Evolutionary conservation across 2,888 invertebrate species (phyloP).

Genomic region (Acanthococcus lagerstroemiae): DNA sequence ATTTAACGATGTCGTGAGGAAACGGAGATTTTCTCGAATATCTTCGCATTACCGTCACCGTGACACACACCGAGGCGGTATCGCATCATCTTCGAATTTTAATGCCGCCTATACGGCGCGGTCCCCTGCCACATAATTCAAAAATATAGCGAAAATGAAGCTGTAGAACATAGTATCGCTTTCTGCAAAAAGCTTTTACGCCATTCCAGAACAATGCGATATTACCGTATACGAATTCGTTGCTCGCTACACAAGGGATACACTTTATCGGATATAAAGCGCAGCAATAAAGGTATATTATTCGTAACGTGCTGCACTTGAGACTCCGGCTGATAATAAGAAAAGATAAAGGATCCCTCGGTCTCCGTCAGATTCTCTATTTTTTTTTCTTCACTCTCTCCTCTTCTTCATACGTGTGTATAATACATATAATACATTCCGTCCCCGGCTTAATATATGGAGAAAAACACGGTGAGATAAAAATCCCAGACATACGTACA

Average conservation of each 20-base stretch:
- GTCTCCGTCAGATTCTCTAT: not conserved
- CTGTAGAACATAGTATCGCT: constrained; percentile 23
- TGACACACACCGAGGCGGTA: constrained; percentile 8
- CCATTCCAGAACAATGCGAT: constrained; percentile 21
- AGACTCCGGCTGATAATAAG: constrained; percentile 24
- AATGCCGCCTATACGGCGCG: constrained; percentile 19
- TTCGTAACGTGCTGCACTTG: constrained; percentile 26
- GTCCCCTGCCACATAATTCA: constrained; percentile 11
- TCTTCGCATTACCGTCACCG: too few species aligned
- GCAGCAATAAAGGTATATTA: constrained; percentile 28
- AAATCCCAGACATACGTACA: not conserved
- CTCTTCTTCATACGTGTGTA: not conserved
- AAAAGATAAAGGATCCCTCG: constrained; percentile 20
- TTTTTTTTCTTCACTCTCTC: not conserved
- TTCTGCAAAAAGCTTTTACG: constrained; percentile 10
- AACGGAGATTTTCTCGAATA: too few species aligned
- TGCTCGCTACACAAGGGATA: constrained; percentile 17
- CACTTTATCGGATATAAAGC: constrained; percentile 26
- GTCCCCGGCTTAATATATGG: too few species aligned
- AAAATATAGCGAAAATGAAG: constrained; percentile 26
- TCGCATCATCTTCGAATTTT: constrained; percentile 22
- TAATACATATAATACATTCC: not conserved
- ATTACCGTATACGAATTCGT: constrained; percentile 14
- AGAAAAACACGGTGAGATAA: not conserved
- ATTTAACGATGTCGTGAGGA: too few species aligned